Evolutionary conservation across 2,888 invertebrate genomes (phyloP).

Genomic region (Thyatira batis): DNA sequence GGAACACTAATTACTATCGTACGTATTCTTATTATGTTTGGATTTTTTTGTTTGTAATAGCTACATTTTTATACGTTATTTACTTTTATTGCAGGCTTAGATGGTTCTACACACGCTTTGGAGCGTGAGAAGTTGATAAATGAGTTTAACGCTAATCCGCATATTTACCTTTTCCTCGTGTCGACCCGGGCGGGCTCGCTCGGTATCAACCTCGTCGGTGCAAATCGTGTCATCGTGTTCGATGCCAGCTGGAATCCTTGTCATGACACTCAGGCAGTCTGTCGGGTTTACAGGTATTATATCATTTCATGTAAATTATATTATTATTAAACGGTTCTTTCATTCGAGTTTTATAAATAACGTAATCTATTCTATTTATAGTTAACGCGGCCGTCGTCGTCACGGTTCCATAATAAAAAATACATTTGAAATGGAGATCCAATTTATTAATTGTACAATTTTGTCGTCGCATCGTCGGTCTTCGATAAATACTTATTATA

Average conservation of each 20-base stretch:
- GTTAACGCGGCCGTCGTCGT: not conserved
- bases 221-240: constrained; percentile 97
- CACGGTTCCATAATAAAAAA: not conserved
- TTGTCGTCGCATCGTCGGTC: not conserved
- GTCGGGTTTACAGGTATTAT: constrained; percentile 90
- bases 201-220: constrained; percentile 98
- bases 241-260: constrained; percentile 99
- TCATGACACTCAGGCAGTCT: constrained; percentile 98
- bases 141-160: constrained; percentile 95
- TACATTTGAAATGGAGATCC: not conserved
- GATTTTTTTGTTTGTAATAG: not conserved
- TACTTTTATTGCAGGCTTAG: constrained; percentile 85
- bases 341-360: no score
- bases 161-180: constrained; percentile 95
- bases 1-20: constrained; percentile 95
- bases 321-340: not conserved
- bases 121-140: constrained; percentile 98
- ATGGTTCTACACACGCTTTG: constrained; percentile 96
- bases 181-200: constrained; percentile 98
- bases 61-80: constrained; percentile 7
- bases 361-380: not conserved
- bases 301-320: not conserved
- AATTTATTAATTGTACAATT: not conserved
- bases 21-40: constrained; percentile 70
- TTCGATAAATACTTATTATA: not conserved